These are phyloP conservation scores for Puma concolor DNA, from an alignment of 2,113 vertebrate species.

Conservation along the genomic window DNA sequence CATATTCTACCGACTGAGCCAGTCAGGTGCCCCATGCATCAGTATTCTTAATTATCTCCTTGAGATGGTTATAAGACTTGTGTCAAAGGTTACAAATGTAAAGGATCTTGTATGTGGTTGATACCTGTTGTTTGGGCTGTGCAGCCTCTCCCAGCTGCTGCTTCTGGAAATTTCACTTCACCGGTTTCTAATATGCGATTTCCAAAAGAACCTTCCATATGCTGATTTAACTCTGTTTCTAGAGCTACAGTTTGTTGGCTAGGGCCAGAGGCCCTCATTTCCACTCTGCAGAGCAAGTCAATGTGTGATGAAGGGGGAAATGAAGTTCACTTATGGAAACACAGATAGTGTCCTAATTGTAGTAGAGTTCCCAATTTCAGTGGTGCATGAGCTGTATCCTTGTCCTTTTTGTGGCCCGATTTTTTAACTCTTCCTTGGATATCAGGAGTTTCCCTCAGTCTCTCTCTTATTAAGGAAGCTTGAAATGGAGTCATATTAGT, in stretches of 20 bases:
- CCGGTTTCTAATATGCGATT: background rate
- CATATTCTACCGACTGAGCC: too few relatives aligned
- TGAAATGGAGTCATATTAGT: background rate
- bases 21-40: too few relatives aligned
- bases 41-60: background rate
- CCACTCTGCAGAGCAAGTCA: background rate
- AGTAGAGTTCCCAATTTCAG: background rate
- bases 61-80: background rate
- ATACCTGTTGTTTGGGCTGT: background rate
- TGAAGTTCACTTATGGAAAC: background rate
- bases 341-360: too few relatives aligned
- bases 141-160: background rate
- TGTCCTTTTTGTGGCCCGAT: background rate
- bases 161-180: background rate
- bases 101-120: background rate
- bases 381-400: background rate
- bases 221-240: background rate
- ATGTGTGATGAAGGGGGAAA: background rate
- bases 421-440: background rate
- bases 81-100: background rate
- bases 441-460: background rate
- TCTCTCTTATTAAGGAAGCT: background rate
- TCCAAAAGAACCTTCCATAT: background rate
- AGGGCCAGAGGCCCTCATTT: background rate
- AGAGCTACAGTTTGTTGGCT: background rate